Conservation (phyloP, 2,113 vertebrate species). For the Lasiurus cinereus region DNA sequence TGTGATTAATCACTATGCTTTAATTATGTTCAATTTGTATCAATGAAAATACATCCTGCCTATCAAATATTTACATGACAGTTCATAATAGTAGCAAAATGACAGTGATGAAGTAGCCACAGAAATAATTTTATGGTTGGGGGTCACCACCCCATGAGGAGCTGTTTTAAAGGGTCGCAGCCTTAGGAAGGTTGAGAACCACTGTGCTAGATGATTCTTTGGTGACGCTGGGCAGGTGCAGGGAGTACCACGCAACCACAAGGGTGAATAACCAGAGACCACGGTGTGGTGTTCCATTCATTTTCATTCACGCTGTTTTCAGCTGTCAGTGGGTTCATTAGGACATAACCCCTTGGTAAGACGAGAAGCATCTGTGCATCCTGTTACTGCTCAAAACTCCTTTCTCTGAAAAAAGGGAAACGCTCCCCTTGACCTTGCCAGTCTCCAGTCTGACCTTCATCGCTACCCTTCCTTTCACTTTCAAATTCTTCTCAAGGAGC, state of each 20-base stretch:
- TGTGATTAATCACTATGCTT: too few relatives aligned
- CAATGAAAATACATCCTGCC: too few relatives aligned
- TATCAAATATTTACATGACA: too few relatives aligned
- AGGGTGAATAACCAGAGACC: not conserved
- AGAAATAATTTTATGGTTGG: too few relatives aligned
- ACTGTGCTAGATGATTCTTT: too few relatives aligned
- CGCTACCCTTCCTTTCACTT: not conserved
- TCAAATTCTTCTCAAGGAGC: not conserved
- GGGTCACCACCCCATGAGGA: too few relatives aligned
- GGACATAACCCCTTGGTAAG: not conserved
- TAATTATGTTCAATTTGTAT: too few relatives aligned
- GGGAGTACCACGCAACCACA: fast-evolving
- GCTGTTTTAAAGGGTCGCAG: too few relatives aligned
- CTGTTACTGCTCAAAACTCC: not conserved
- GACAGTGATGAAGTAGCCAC: too few relatives aligned
- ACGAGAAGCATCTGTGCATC: not conserved
- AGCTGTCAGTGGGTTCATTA: not conserved
- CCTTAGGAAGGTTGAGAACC: too few relatives aligned
- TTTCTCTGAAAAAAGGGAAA: too few relatives aligned
- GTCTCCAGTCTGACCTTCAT: fast-evolving
- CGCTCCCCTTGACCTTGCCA: not conserved
- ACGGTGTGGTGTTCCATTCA: not conserved
- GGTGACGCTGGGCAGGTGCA: not conserved
- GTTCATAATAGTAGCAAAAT: too few relatives aligned
- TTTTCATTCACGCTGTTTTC: not conserved